These are phyloP conservation scores for Elymnias hypermnestra DNA, from an alignment of 1,140 invertebrate species.

Conservation along the genomic window DNA sequence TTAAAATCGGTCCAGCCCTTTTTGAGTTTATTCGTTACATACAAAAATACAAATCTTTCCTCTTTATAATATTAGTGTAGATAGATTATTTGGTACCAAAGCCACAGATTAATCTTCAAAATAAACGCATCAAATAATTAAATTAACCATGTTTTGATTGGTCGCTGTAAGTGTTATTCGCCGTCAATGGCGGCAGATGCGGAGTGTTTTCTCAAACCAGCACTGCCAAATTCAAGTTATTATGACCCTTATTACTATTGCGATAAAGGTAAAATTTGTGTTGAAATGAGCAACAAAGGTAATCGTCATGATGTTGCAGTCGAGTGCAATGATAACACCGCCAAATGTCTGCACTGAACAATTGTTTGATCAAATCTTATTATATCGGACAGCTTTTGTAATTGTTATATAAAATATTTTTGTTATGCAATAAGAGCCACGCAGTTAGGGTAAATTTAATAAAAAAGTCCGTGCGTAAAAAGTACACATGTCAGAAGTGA, in stretches of 20 bases:
- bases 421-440: too few relatives aligned
- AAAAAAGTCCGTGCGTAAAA: too few relatives aligned
- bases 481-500: too few relatives aligned
- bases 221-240: conserved; percentile 4
- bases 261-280: conserved; percentile 22
- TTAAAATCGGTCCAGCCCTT: too few relatives aligned
- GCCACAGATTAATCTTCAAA: conserved; percentile 27
- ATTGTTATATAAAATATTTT: too few relatives aligned
- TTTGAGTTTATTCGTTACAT: too few relatives aligned
- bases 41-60: too few relatives aligned
- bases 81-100: conserved; percentile 9
- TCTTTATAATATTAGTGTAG: too few relatives aligned
- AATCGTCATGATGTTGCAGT: conserved; percentile 44
- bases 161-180: conserved; percentile 60
- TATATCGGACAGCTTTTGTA: conserved; percentile 28
- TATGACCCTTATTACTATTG: conserved; percentile 10
- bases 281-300: background rate
- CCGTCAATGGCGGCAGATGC: conserved; percentile 57
- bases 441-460: too few relatives aligned
- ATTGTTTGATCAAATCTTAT: conserved; percentile 42
- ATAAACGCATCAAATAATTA: conserved; percentile 50
- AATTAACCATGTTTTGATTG: conserved; percentile 67
- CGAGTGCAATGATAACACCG: conserved; percentile 52
- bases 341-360: conserved; percentile 32
- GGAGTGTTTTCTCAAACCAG: conserved; percentile 55